phyloP scores from a whole-genome alignment of 2,797 vertebrate genomes.

The Dermochelys coriacea region DNA sequence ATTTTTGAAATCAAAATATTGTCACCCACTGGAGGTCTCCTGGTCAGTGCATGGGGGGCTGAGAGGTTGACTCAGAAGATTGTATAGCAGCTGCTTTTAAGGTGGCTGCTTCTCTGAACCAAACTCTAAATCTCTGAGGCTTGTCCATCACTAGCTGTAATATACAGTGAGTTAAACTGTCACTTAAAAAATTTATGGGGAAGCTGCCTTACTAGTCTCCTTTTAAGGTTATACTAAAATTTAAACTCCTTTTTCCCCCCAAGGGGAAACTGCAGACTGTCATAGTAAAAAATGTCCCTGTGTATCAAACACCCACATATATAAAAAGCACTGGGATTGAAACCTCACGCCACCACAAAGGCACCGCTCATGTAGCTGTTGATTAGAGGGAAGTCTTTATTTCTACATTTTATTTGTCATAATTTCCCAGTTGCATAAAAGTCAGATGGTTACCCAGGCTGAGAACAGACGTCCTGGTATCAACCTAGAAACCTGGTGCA shows the following conservation, averaged over 20 bases:
- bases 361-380: neutral
- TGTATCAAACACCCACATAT: neutral
- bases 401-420: neutral
- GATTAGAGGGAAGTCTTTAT: neutral
- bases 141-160: conserved; percentile 24
- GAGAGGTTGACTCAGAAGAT: neutral
- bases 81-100: neutral
- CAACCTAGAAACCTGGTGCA: neutral
- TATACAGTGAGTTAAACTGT: conserved; percentile 33
- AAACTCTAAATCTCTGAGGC: neutral
- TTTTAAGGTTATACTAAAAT: conserved; percentile 74
- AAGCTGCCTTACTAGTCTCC: conserved; percentile 49
- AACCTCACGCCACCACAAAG: neutral
- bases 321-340: neutral
- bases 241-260: conserved; percentile 53
- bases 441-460: neutral
- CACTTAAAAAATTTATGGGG: conserved; percentile 65
- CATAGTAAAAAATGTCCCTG: neutral
- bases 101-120: neutral
- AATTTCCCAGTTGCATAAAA: neutral
- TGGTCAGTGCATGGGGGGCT: neutral
- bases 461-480: neutral
- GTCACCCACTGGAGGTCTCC: neutral
- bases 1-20: neutral
- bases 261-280: conserved; percentile 39